phyloP scores from a whole-genome alignment of 2,113 vertebrate species.

The Muntiacus muntjak region DNA sequence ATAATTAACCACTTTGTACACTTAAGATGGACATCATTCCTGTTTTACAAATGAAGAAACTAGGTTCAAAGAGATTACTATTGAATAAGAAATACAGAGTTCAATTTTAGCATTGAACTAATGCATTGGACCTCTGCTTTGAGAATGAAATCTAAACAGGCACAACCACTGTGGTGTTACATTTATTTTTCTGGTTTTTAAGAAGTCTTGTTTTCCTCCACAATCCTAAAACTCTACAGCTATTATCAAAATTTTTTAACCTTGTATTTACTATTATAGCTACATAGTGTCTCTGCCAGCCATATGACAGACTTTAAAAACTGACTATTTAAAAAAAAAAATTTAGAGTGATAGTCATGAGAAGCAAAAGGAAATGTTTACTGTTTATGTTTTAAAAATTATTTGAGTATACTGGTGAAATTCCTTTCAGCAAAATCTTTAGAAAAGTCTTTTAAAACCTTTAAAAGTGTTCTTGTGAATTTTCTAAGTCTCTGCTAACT shows the following conservation, averaged over 20 bases:
- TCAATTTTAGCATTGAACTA: not conserved
- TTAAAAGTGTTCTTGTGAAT: not conserved
- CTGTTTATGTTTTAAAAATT: not conserved
- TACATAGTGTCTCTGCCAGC: not conserved
- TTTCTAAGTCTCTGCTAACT: not conserved
- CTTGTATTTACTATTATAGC: constrained; percentile 14
- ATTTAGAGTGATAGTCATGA: not conserved
- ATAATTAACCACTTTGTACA: not conserved
- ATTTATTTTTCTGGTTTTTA: not conserved
- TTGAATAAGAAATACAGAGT: not conserved
- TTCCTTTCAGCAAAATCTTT: not conserved
- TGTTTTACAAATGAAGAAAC: not conserved
- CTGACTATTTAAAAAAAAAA: not conserved
- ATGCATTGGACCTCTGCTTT: not conserved
- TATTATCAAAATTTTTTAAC: not conserved
- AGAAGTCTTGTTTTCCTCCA: not conserved
- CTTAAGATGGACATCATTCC: not conserved
- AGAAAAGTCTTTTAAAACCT: not conserved
- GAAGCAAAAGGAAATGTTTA: not conserved
- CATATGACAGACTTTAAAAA: not conserved
- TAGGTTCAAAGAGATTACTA: not conserved
- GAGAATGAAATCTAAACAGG: not conserved
- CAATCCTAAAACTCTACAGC: not conserved
- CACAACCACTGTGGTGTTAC: not conserved
- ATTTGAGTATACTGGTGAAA: not conserved